Base-by-base conservation (phyloP, 2,797 vertebrate genomes). In the Merluccius polli region DNA sequence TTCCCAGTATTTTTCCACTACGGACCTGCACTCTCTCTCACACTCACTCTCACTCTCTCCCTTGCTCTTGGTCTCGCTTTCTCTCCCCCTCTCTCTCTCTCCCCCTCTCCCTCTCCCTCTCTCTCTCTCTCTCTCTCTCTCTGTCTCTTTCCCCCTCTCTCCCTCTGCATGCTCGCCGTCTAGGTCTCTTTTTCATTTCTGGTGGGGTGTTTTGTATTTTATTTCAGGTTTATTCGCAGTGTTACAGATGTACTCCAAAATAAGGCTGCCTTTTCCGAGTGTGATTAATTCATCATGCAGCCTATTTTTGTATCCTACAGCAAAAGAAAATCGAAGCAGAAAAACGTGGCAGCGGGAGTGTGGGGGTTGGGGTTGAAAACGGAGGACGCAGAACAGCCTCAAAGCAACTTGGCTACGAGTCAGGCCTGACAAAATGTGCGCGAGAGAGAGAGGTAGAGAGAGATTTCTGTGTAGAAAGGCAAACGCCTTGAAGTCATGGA, bases 351-450 rank as follows among this genome's bases (percentile, higher is more conserved):
- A 48, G 65, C 75, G 41, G 63, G 18, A 63, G 8, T 75, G 71
- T 31, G 72, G 38, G 29, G 35, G 29, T 69, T 68, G 31, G 78
- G 73, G 78, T n/a, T 59, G 52, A 59, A 59, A 59, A 24, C 73
- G 73, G 33, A 73, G 52, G 52, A 75, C 72, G 32, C 41, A 35
- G 3, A 18, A 79, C 70, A 81, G 90, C 84, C 88, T 86, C 92
- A 79, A 78, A 87, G 91, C 88, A 76, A 90, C 84, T 90, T 93
- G 90, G 93, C 94, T 91, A 71, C 75, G 16, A 85, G 93, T 93
- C 94, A 94, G 89, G 78, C 90, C 87, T 90, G 92, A 93, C 93
- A 93, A 95, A 95, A 95, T 95, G 92, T 93, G 2, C 29, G 67
- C 73, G 70, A 63, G 52, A 30, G 41, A 44, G 52, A 24, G 52